Conservation (phyloP, 2,797 vertebrate genomes). For the Monodelphis domestica region DNA sequence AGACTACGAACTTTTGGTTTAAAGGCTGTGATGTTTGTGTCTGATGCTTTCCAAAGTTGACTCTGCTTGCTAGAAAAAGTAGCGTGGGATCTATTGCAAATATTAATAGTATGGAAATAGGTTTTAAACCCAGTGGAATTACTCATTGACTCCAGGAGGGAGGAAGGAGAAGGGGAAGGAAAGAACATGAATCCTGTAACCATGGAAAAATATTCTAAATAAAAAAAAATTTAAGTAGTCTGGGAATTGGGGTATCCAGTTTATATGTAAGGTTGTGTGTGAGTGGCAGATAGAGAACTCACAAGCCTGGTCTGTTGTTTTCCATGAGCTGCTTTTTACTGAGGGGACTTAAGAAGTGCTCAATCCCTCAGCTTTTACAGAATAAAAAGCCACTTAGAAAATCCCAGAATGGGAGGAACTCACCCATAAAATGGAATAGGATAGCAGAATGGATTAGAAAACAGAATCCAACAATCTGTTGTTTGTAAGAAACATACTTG, state of each 20-base stretch:
- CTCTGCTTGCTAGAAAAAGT: background rate
- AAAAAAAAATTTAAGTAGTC: too few species aligned
- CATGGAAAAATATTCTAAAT: too few species aligned
- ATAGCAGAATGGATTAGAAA: background rate
- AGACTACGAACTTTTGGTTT: background rate
- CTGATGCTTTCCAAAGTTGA: background rate
- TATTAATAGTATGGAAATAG: too few species aligned
- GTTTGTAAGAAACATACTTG: background rate
- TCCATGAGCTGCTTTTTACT: background rate
- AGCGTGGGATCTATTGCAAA: too few species aligned
- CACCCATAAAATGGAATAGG: background rate
- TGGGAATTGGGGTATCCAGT: background rate
- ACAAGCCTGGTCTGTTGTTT: background rate
- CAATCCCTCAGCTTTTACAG: background rate
- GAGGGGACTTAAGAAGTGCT: background rate
- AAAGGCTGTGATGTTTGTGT: accelerated
- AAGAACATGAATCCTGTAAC: too few species aligned
- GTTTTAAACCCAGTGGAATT: too few species aligned
- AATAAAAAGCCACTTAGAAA: background rate
- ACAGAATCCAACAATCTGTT: background rate
- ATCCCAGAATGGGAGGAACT: background rate
- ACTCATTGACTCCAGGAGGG: too few species aligned
- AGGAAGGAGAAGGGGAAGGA: too few species aligned
- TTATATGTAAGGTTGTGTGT: background rate
- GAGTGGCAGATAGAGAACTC: background rate